These are phyloP conservation scores for Arctopsyche grandis DNA, from an alignment of 1,140 invertebrate genomes.

Conservation along the genomic window DNA sequence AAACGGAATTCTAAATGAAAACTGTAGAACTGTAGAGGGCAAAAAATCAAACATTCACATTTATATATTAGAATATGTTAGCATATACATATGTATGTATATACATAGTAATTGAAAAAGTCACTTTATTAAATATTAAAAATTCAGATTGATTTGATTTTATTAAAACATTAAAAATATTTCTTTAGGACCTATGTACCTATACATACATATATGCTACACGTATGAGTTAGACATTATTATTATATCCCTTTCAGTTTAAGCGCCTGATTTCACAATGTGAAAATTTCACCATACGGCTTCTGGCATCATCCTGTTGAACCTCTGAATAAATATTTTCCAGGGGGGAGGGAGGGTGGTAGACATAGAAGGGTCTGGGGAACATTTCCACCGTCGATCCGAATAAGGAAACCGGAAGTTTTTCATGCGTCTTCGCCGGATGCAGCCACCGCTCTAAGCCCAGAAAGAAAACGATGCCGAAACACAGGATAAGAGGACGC, in stretches of 20 bases:
- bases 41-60: too few relatives aligned
- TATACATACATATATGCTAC: too few relatives aligned
- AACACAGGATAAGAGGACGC: slow-evolving; percentile 23
- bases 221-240: not conserved
- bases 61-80: too few relatives aligned
- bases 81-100: too few relatives aligned
- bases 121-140: too few relatives aligned
- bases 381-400: slow-evolving; percentile 2
- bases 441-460: slow-evolving; percentile 10
- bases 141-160: too few relatives aligned
- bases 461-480: slow-evolving; percentile 19
- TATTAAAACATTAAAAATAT: too few relatives aligned
- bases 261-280: not conserved
- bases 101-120: too few relatives aligned
- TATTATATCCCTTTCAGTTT: not conserved
- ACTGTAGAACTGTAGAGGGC: too few relatives aligned
- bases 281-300: not conserved
- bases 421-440: slow-evolving; percentile 36
- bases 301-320: not conserved
- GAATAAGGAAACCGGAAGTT: slow-evolving; percentile 30
- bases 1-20: too few relatives aligned
- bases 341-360: not conserved
- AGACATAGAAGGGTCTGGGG: not conserved
- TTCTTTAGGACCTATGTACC: too few relatives aligned
- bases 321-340: slow-evolving; percentile 7